Conservation (phyloP, 1,140 invertebrate species). For the Drosophila pandora region DNA sequence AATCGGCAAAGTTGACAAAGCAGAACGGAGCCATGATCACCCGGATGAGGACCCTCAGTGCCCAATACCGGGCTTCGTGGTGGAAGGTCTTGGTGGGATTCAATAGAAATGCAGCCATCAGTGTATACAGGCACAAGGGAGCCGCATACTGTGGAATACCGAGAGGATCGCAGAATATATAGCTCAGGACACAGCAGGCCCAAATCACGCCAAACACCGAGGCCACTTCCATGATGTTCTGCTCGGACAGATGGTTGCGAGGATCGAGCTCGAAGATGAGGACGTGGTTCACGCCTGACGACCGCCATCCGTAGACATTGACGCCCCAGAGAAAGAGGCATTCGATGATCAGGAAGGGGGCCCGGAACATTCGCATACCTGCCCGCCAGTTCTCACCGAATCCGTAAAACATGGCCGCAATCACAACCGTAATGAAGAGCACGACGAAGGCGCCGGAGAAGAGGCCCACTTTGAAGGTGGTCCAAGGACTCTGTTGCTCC, state of each 20-base stretch:
- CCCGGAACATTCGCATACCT: slow-evolving; percentile 90
- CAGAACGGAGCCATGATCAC: slow-evolving; percentile 96
- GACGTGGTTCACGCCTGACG: slow-evolving; percentile 93
- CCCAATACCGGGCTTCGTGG: slow-evolving; percentile 90
- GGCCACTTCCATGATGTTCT: slow-evolving; percentile 94
- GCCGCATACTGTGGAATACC: slow-evolving; percentile 91
- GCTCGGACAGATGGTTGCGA: slow-evolving; percentile 93
- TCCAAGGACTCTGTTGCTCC: slow-evolving; percentile 92
- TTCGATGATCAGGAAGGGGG: slow-evolving; percentile 92
- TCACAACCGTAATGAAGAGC: slow-evolving; percentile 89
- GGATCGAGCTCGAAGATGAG: slow-evolving; percentile 97
- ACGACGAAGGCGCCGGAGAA: slow-evolving; percentile 93
- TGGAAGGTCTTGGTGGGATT: slow-evolving; percentile 92
- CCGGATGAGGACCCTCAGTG: slow-evolving; percentile 85
- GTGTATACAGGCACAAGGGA: slow-evolving; percentile 89
- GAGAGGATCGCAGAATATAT: slow-evolving; percentile 89
- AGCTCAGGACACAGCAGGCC: slow-evolving; percentile 88
- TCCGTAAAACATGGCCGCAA: slow-evolving; percentile 87
- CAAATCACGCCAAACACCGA: slow-evolving; percentile 94
- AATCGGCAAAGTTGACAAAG: slow-evolving; percentile 98
- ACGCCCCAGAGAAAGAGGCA: slow-evolving; percentile 94
- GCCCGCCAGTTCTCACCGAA: slow-evolving; percentile 84
- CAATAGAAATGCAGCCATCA: slow-evolving; percentile 90
- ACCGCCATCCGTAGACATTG: slow-evolving; percentile 95
- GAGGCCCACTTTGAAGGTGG: slow-evolving; percentile 93